Evolutionary conservation across 1,140 invertebrate genomes (phyloP).

Genomic region (Calephelis nemesis): DNA sequence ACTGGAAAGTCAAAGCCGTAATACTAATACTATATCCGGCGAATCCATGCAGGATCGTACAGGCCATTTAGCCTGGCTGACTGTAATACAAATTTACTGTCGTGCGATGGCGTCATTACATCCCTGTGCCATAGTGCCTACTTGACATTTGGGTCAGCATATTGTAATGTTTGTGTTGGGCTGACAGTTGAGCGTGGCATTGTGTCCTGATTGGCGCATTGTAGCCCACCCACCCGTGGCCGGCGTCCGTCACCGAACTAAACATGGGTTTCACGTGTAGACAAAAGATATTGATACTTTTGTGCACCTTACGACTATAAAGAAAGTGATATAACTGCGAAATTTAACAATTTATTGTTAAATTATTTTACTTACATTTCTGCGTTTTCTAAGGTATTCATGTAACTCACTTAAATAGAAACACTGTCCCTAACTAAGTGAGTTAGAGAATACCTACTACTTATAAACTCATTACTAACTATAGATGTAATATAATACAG

Average conservation of each 20-base stretch:
- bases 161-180: constrained; percentile 39
- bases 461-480: no score
- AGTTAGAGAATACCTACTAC: no score
- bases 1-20: no score
- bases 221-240: constrained; percentile 51
- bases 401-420: no score
- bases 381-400: no score
- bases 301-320: constrained; percentile 31
- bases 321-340: constrained; percentile 30
- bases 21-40: no score
- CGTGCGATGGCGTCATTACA: neutral
- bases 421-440: no score
- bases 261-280: constrained; percentile 64
- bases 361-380: no score
- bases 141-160: constrained; percentile 27
- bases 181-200: constrained; percentile 42
- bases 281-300: constrained; percentile 56
- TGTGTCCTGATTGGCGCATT: constrained; percentile 58
- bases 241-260: constrained; percentile 49
- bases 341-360: constrained; percentile 12
- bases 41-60: no score
- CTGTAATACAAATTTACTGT: no score
- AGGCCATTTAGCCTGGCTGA: no score
- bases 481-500: no score
- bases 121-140: constrained; percentile 19